A percentile compares a stretch with the other conserved stretches of the same genome.
phyloP scores from a whole-genome alignment of 2,888 invertebrate species.

The Tipula lateralis region DNA sequence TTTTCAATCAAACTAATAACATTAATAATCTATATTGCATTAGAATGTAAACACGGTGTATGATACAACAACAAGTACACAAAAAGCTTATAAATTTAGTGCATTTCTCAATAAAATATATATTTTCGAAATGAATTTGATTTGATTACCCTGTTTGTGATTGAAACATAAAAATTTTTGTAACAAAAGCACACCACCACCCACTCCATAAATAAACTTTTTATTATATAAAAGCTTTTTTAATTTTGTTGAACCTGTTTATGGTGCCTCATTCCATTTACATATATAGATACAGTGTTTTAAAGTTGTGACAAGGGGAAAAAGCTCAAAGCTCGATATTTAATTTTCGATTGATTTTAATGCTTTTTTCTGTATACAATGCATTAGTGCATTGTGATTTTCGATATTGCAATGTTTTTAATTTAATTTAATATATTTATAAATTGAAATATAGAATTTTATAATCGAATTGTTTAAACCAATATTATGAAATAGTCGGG shows the following conservation, averaged over 20 bases:
- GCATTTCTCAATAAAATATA: not conserved
- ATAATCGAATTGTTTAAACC: not conserved
- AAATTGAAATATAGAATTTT: not conserved
- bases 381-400: not conserved
- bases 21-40: not conserved
- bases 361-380: not conserved
- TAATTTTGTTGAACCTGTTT: not conserved
- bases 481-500: not conserved
- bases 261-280: not conserved
- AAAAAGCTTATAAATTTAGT: not conserved
- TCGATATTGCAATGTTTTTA: not conserved
- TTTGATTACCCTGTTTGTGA: not conserved
- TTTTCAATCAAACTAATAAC: constrained; percentile 11
- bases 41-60: not conserved
- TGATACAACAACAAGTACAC: not conserved
- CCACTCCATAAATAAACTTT: not conserved
- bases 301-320: not conserved
- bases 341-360: constrained; percentile 19
- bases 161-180: not conserved
- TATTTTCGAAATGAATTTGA: not conserved
- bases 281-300: not conserved
- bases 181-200: not conserved
- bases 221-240: not conserved
- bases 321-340: not conserved
- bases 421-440: not conserved